A percentile compares a stretch with the other conserved stretches of the same genome.
Evolutionary conservation across 2,888 invertebrate species (phyloP).

Genomic region (Odontomyia ornata): DNA sequence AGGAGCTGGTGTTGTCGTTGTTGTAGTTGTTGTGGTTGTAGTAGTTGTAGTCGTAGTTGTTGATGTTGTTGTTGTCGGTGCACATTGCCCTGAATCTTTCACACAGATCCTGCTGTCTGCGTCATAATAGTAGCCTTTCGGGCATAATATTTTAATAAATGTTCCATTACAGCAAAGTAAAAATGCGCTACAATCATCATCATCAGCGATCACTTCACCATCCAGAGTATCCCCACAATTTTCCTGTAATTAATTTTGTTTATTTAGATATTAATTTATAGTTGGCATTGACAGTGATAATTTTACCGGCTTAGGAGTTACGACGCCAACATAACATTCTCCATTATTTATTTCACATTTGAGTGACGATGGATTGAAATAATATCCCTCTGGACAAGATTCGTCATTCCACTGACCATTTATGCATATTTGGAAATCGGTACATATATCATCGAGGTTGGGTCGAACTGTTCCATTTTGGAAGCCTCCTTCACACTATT

Average conservation of each 20-base stretch:
- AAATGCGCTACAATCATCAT: conserved; percentile 51
- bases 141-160: conserved; percentile 53
- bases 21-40: too few species aligned
- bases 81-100: conserved; percentile 52
- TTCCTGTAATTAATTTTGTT: not conserved
- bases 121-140: conserved; percentile 51
- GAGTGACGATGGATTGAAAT: not conserved
- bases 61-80: not conserved
- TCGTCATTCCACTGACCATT: not conserved
- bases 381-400: not conserved
- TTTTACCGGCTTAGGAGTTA: too few species aligned
- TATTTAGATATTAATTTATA: too few species aligned
- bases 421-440: not conserved
- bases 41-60: too few species aligned
- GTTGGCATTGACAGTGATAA: too few species aligned
- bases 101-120: conserved; percentile 49
- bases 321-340: not conserved
- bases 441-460: not conserved
- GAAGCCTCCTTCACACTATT: conserved; percentile 13
- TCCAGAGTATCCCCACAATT: conserved; percentile 54
- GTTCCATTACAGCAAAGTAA: conserved; percentile 51
- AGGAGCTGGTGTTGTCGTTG: not conserved
- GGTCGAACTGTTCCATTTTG: not conserved
- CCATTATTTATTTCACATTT: not conserved
- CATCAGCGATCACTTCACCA: conserved; percentile 52